Base-by-base conservation (phyloP, 2,113 vertebrate genomes). In the Ornithorhynchus anatinus region DNA sequence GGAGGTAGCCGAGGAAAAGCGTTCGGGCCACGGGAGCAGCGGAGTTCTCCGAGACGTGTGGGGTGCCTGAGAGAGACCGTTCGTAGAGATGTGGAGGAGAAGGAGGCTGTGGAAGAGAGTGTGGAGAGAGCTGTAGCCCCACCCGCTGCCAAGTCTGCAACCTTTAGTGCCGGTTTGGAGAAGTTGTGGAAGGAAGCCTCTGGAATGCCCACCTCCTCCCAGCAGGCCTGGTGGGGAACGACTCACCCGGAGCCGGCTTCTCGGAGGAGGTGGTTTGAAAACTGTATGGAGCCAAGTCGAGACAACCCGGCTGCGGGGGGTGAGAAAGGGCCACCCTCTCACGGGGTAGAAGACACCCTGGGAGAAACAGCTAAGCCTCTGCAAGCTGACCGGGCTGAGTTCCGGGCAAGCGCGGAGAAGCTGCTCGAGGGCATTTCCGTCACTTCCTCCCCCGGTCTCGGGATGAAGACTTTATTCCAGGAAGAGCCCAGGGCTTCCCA, bases 1-100 rank as follows among this genome's bases (percentile, higher is more conserved):
- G 72, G 89, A 83, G 52, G 72, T 86, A 27, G 59, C 82, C 29
- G 64, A 90, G 66, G 75, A 84, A 64, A 62, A 72, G 62, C 84
- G 53, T 59, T 52, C 48, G 45, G 77, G 79, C 19, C 16, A 84
- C 42, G 33, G 54, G 51, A 59, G 44, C 75, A 77, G 31, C 45
- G 80, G 0, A 59, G 42, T 36, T 69, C 77, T 43, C 40, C 77
- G 48, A 42, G 72, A 81, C 72, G 84, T 35, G 71, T 5, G 48
- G 52, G 54, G 31, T 10, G 19, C 40, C 40, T 68, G 59, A 71
- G 42, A n/a, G 72, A 70, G 15, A 10, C n/a, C 66, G 47, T 38
- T 72, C 25, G 62, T 22, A 45, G 40, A 62, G 42, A 66, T 50
- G 10, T 6, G 4, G 29, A 87, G 59, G 69, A 90, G 81, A 90